Evolutionary conservation across 23 tunicate species (phyloP).

Genomic region (Phallusia fumigata): DNA sequence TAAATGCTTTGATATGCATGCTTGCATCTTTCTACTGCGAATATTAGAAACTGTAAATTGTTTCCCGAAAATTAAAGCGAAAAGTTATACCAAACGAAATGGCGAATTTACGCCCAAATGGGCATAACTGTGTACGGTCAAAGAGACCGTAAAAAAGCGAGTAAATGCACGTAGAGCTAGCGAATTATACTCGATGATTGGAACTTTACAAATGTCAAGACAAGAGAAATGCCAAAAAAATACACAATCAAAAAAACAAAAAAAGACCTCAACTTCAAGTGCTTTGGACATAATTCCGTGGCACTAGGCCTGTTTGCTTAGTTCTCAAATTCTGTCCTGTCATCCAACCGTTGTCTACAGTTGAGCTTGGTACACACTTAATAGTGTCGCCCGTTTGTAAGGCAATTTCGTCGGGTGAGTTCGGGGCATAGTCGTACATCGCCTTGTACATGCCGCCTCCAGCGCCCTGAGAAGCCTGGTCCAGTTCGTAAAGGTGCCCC

Average conservation of each 20-base stretch:
- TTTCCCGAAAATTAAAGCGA: too few species aligned
- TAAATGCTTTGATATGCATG: too few species aligned
- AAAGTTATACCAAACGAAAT: too few species aligned
- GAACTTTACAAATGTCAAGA: slow-evolving; percentile 1
- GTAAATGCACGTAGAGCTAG: not conserved
- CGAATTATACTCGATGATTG: not conserved
- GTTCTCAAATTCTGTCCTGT: slow-evolving; percentile 36
- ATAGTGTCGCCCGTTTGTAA: slow-evolving; percentile 32
- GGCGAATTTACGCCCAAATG: too few species aligned
- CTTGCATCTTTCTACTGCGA: too few species aligned
- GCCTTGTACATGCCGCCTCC: slow-evolving; percentile 13
- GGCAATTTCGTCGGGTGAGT: slow-evolving; percentile 29
- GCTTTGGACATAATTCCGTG: slow-evolving; percentile 32
- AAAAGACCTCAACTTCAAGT: not conserved
- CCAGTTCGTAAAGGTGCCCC: slow-evolving; percentile 19
- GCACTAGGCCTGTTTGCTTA: slow-evolving; percentile 25
- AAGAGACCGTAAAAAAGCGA: too few species aligned
- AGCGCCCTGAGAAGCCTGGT: slow-evolving; percentile 1
- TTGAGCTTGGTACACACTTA: not conserved
- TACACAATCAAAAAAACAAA: not conserved
- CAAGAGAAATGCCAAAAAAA: not conserved
- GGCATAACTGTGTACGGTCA: too few species aligned
- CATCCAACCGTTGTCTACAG: slow-evolving; percentile 42
- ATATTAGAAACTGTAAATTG: too few species aligned
- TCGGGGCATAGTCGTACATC: slow-evolving; percentile 32